Percentiles rank a stretch among this genome's conserved stretches.
phyloP scores from a whole-genome alignment of 2,113 vertebrate species.

The Catagonus wagneri region DNA sequence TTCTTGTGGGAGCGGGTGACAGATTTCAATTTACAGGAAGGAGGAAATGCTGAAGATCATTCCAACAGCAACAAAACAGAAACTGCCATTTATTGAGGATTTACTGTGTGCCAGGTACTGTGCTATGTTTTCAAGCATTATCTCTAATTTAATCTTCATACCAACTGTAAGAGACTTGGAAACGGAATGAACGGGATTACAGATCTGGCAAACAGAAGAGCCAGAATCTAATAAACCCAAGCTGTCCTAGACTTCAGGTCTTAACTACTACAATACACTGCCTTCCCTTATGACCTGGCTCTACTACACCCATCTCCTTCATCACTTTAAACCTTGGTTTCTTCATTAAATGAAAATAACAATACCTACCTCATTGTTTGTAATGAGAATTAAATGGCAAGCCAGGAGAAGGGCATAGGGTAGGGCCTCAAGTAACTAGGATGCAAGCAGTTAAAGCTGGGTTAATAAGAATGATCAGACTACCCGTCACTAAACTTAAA shows the following conservation, averaged over 20 bases:
- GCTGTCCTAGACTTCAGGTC: neutral
- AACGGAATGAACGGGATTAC: neutral
- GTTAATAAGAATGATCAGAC: slow-evolving; percentile 20
- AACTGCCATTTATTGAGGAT: neutral
- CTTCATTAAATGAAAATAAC: slow-evolving; percentile 42
- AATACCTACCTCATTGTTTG: neutral
- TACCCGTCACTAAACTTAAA: slow-evolving; percentile 19
- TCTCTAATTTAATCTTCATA: slow-evolving; percentile 21
- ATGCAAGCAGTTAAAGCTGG: neutral
- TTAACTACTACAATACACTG: neutral
- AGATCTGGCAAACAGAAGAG: neutral
- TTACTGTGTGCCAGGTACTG: neutral
- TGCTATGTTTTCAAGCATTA: neutral
- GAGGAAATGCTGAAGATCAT: neutral
- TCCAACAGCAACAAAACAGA: neutral
- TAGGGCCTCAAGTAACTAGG: neutral
- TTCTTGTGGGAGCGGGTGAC: neutral
- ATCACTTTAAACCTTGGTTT: neutral
- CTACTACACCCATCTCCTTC: neutral
- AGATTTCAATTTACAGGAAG: neutral
- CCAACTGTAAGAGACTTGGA: neutral
- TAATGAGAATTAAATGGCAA: neutral
- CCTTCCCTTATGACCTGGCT: neutral
- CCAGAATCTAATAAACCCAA: slow-evolving; percentile 4
- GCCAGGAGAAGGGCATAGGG: neutral